phyloP scores from a whole-genome alignment of 2,797 vertebrate genomes.

The Sorex maritimensis region DNA sequence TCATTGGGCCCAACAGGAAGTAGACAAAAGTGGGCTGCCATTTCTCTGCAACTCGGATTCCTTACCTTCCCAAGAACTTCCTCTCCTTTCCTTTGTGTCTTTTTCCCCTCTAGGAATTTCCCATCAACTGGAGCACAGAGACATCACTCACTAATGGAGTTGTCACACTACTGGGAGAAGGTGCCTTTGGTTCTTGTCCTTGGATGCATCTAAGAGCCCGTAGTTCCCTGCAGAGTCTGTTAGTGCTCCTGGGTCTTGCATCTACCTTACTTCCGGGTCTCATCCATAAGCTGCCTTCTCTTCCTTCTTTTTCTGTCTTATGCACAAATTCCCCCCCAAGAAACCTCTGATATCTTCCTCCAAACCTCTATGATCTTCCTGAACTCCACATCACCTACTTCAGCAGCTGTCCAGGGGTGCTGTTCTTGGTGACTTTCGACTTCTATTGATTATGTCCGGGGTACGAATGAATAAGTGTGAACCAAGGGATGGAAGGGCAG shows the following conservation, averaged over 20 bases:
- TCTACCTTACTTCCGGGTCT: neutral
- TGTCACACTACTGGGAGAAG: neutral
- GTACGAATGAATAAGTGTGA: neutral
- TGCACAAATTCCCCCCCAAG: neutral
- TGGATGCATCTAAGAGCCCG: fast-evolving
- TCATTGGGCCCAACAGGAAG: neutral
- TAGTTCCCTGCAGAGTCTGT: neutral
- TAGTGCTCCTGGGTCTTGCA: fast-evolving
- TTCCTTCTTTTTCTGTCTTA: neutral
- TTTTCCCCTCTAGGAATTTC: constrained; percentile 35
- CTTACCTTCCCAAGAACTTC: fast-evolving
- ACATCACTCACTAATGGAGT: too few relatives aligned
- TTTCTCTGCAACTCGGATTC: too few relatives aligned
- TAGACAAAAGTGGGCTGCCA: neutral
- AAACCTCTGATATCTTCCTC: neutral
- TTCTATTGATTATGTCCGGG: too few relatives aligned
- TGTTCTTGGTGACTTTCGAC: neutral
- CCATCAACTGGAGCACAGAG: neutral
- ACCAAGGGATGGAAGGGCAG: neutral
- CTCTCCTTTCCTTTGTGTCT: neutral
- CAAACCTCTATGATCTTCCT: too few relatives aligned
- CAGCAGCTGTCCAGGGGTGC: neutral
- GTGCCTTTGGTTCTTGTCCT: neutral
- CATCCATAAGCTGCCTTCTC: too few relatives aligned
- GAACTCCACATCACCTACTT: neutral